Evolutionary conservation across 2,797 vertebrate species (phyloP), one percentile per base, ranked within the genome.

Genomic region (Miopithecus talapoin): DNA sequence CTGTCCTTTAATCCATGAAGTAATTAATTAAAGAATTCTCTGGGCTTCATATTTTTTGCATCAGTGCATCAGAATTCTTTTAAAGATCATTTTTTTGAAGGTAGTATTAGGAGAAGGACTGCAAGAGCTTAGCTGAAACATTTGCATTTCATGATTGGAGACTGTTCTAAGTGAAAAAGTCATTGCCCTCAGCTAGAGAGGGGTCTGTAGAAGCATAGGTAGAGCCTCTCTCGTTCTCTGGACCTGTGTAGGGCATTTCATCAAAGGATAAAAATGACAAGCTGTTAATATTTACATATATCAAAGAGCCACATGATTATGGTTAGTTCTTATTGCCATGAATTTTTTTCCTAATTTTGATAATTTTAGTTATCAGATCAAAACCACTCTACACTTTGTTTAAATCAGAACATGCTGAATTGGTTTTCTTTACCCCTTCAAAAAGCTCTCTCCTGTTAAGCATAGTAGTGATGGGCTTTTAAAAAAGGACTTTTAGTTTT

Each of bases 341-440:
- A 57, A 46, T 76, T 91, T 70, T 87, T n/a, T 39, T 78, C 64
- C 89, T 81, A 68, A 64, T 55, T 84, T 70, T 85, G 80, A 28
- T 53, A 13, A 89, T 64, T 64, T 85, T 88, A 24, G 21, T 92
- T 86, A 89, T 50, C 12, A 33, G 30, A 57, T 72, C 19, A 93
- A 89, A 76, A 72, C 22, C 21, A 74, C 41, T 11, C 72, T 16
- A 84, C 4, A 39, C 36, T 10, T 85, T 50, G 48, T 17, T 85
- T 57, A 46, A 89, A 68, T 76, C 57, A 78, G 53, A 83, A 50
- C 8, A 30, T 13, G 41, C 72, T 75, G 72, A 59, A 57, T 36
- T 50, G 22, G 43, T 53, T 91, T 96, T n/a, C 61, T 92, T 85
- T 64, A 87, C 48, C 14, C 17, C 64, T 94, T 97, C 64, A 80